phyloP scores from a whole-genome alignment of 1,140 invertebrate species.

The Homarus americanus region DNA sequence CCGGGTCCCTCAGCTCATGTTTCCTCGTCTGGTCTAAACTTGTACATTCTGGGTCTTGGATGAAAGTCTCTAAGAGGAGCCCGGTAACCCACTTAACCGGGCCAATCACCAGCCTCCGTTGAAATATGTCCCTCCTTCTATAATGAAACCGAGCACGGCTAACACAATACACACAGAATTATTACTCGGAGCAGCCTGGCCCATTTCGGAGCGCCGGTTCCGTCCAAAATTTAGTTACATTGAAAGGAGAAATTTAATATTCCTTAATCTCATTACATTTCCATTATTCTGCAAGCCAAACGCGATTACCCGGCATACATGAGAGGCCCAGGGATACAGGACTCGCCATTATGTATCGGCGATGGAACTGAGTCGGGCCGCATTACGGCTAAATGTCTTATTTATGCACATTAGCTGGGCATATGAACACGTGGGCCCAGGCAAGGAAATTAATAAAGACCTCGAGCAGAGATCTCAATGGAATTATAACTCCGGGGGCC shows the following conservation, averaged over 20 bases:
- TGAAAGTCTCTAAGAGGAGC: neutral
- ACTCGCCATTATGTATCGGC: conserved; percentile 62
- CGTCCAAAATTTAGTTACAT: conserved; percentile 70
- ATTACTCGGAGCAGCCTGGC: conserved; percentile 59
- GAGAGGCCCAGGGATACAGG: conserved; percentile 49
- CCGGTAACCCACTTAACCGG: conserved; percentile 51
- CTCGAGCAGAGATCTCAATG: conserved; percentile 46
- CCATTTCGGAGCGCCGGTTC: conserved; percentile 53
- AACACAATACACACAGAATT: conserved; percentile 73
- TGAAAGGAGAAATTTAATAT: conserved; percentile 74
- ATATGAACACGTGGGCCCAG: conserved; percentile 64
- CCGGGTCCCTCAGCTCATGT: too few relatives aligned
- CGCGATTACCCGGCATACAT: conserved; percentile 69
- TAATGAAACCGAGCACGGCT: conserved; percentile 69
- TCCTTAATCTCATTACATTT: conserved; percentile 74
- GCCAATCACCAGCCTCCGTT: conserved; percentile 65
- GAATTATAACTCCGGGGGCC: conserved; percentile 42
- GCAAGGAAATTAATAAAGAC: conserved; percentile 64
- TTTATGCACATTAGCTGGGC: conserved; percentile 65
- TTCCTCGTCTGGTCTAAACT: too few relatives aligned
- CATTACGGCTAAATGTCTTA: conserved; percentile 53
- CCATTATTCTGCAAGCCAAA: conserved; percentile 74
- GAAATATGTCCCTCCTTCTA: conserved; percentile 69
- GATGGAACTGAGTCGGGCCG: conserved; percentile 49
- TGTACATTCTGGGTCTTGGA: too few relatives aligned